Conservation (phyloP, 2,888 invertebrate genomes). For the Agapostemon virescens region DNA sequence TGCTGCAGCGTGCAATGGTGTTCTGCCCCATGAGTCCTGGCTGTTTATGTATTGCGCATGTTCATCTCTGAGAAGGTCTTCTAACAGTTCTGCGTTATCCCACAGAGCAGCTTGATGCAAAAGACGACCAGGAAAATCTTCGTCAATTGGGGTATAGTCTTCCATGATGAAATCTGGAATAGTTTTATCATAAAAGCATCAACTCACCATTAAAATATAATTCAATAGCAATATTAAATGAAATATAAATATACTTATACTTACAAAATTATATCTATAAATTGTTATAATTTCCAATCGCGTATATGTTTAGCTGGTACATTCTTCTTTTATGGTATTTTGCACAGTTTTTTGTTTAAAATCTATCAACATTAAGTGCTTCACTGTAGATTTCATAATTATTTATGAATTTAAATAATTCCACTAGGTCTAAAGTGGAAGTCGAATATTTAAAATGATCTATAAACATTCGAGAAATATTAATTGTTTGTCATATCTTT, state of each 20-base stretch:
- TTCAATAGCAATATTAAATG: not conserved
- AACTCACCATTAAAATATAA: not conserved
- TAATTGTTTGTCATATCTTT: constrained; percentile 16
- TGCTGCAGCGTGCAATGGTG: constrained; percentile 91
- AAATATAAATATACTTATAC: constrained; percentile 5
- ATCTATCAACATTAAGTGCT: constrained; percentile 21
- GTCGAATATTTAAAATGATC: constrained; percentile 28
- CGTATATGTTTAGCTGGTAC: constrained; percentile 4
- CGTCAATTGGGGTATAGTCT: constrained; percentile 90
- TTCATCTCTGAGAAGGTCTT: constrained; percentile 89
- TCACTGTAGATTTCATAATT: constrained; percentile 6
- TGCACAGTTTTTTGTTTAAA: constrained; percentile 23
- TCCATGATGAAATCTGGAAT: constrained; percentile 79
- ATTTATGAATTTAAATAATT: constrained; percentile 20
- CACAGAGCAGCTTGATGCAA: constrained; percentile 93
- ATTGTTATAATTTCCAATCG: constrained; percentile 23
- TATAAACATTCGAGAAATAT: constrained; percentile 49
- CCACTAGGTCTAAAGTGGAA: constrained; percentile 42
- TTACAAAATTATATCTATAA: constrained; percentile 34
- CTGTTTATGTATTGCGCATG: constrained; percentile 85
- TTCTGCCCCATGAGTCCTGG: constrained; percentile 88
- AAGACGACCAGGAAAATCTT: constrained; percentile 89
- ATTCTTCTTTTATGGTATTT: constrained; percentile 34
- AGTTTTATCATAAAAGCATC: not conserved
- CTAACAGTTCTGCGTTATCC: constrained; percentile 93